Conservation (phyloP, 2,888 invertebrate species). For the Craniophora ligustri region DNA sequence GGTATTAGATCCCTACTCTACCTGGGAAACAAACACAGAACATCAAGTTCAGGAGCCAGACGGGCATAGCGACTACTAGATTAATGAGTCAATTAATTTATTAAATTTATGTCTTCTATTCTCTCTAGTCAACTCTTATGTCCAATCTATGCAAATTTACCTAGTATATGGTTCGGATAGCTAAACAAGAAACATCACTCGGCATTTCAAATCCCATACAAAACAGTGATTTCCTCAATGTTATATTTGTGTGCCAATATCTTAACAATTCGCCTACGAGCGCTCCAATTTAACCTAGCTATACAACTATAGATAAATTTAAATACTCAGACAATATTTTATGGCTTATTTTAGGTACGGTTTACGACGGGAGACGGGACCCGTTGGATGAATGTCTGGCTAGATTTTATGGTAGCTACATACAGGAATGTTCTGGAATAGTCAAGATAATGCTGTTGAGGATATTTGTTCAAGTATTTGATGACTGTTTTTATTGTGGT, state of each 20-base stretch:
- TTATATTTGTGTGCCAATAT: slow-evolving; percentile 32
- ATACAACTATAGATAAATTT: slow-evolving; percentile 80
- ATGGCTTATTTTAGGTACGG: slow-evolving; percentile 86
- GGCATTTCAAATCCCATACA: slow-evolving; percentile 5
- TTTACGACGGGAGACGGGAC: slow-evolving; percentile 84
- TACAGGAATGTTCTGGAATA: slow-evolving; percentile 60
- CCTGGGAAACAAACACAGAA: not conserved
- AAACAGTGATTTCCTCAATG: slow-evolving; percentile 27
- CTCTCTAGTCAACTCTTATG: too few species aligned
- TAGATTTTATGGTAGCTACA: slow-evolving; percentile 77
- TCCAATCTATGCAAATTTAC: not conserved
- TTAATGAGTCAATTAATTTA: not conserved
- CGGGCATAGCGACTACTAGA: too few species aligned
- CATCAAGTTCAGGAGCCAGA: not conserved
- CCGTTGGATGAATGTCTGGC: slow-evolving; percentile 78
- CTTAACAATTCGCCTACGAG: slow-evolving; percentile 28
- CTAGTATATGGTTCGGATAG: not conserved
- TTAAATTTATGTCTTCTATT: too few species aligned
- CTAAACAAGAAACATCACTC: slow-evolving; percentile 19
- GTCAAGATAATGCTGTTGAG: slow-evolving; percentile 56
- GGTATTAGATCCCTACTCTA: too few species aligned
- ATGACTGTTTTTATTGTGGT: slow-evolving; percentile 53
- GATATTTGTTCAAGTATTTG: slow-evolving; percentile 57
- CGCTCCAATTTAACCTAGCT: slow-evolving; percentile 66
- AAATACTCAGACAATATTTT: slow-evolving; percentile 87